phyloP scores from a whole-genome alignment of 1,140 invertebrate genomes.

The Branchinecta lynchi region DNA sequence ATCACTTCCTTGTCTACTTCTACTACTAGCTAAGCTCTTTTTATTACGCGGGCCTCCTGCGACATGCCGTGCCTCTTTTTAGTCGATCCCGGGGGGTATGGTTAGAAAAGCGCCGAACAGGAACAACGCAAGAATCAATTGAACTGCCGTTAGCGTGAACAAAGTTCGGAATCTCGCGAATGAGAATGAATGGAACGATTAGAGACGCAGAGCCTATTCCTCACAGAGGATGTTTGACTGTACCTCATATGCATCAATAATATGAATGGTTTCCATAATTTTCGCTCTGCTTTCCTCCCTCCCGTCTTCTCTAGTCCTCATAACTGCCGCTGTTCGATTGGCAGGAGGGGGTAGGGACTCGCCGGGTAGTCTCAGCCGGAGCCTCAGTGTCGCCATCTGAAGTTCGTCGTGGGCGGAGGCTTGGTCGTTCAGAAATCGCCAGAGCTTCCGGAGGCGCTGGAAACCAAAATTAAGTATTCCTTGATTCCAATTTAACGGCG shows the following conservation, averaged over 20 bases:
- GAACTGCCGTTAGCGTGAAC: too few species aligned
- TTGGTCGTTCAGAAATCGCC: slow-evolving; percentile 41
- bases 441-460: slow-evolving; percentile 36
- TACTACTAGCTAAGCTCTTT: too few species aligned
- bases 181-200: too few species aligned
- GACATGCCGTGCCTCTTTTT: too few species aligned
- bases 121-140: too few species aligned
- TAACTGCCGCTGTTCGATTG: slow-evolving; percentile 20
- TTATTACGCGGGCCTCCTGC: too few species aligned
- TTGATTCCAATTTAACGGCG: too few species aligned
- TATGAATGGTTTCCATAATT: slow-evolving; percentile 31
- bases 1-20: too few species aligned
- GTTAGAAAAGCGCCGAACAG: too few species aligned
- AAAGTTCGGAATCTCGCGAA: too few species aligned
- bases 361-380: slow-evolving; percentile 37
- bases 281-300: slow-evolving; percentile 23
- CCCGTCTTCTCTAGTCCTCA: slow-evolving; percentile 16
- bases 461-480: not conserved
- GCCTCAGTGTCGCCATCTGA: slow-evolving; percentile 50
- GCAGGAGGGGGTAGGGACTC: slow-evolving; percentile 29
- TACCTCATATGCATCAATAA: slow-evolving; percentile 37
- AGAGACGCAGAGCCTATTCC: too few species aligned
- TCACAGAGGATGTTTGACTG: not conserved
- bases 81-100: too few species aligned
- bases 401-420: slow-evolving; percentile 52